These are phyloP conservation scores for Oedothorax gibbosus DNA, from an alignment of 1,140 invertebrate genomes.

Conservation along the genomic window DNA sequence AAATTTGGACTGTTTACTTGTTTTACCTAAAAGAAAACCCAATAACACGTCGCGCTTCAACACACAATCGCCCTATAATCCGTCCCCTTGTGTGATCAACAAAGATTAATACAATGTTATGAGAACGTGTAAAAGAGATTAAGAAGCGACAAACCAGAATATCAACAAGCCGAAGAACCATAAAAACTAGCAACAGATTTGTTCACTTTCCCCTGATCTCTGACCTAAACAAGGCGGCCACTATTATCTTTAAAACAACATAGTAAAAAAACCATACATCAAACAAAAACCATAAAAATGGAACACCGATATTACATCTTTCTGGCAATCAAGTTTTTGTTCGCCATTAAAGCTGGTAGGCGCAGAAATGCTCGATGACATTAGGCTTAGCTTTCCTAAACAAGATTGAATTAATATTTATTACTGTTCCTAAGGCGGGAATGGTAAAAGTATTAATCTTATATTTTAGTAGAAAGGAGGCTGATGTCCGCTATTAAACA, in stretches of 20 bases:
- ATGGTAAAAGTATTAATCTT: constrained; percentile 29
- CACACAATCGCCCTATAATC: too few relatives aligned
- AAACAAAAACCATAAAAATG: constrained; percentile 23
- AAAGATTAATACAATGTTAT: too few relatives aligned
- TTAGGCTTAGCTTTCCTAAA: constrained; percentile 46
- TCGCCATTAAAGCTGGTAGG: constrained; percentile 39
- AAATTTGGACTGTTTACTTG: too few relatives aligned
- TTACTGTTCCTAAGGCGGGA: constrained; percentile 16
- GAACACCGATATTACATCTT: constrained; percentile 15
- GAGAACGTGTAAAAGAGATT: too few relatives aligned
- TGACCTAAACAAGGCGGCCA: constrained; percentile 30
- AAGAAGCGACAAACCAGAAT: too few relatives aligned
- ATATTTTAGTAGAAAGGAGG: background rate
- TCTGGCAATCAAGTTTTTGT: constrained; percentile 44
- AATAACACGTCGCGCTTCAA: too few relatives aligned
- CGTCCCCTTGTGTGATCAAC: too few relatives aligned
- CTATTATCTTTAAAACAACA: constrained; percentile 44
- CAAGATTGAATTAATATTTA: constrained; percentile 55
- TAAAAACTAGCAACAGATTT: constrained; percentile 6
- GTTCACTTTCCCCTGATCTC: background rate
- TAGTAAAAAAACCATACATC: constrained; percentile 20
- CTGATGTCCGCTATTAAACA: too few relatives aligned
- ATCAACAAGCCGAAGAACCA: background rate
- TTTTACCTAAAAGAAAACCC: too few relatives aligned
- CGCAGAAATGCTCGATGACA: constrained; percentile 45